Evolutionary conservation across 2,113 vertebrate genomes (phyloP).

Genomic region (Camelus dromedarius): DNA sequence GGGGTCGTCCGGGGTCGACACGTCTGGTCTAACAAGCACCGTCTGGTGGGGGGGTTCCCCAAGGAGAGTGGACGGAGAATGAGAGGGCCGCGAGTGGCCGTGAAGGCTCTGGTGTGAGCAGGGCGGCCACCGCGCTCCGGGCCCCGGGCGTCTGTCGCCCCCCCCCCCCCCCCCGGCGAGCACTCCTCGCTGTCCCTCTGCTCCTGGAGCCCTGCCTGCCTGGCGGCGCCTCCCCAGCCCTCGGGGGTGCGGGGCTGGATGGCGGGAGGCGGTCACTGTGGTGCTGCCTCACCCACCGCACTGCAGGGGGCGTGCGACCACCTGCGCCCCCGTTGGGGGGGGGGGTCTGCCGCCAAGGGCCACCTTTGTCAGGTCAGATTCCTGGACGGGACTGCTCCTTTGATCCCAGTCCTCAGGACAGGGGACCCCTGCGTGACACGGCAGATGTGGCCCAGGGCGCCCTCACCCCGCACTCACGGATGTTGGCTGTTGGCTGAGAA

Average conservation of each 20-base stretch:
- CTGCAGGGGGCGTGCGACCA: rapidly evolving
- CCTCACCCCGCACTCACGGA: rapidly evolving
- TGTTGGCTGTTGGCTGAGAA: neutral
- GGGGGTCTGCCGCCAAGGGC: neutral
- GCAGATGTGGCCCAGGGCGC: neutral
- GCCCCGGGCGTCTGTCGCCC: neutral
- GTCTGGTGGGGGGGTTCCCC: neutral
- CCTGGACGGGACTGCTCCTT: neutral
- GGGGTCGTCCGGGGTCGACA: neutral
- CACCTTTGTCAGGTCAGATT: neutral
- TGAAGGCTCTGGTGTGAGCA: neutral
- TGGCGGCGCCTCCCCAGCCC: neutral
- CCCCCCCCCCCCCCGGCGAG: neutral
- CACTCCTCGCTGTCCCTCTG: neutral
- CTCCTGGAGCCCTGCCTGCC: neutral
- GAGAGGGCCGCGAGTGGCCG: neutral
- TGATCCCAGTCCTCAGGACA: neutral
- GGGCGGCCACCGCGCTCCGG: rapidly evolving
- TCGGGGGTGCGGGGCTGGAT: rapidly evolving
- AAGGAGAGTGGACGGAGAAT: neutral
- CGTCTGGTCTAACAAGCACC: no score
- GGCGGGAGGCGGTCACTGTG: rapidly evolving
- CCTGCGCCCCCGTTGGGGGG: neutral
- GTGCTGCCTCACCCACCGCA: neutral
- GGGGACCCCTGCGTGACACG: neutral